These are phyloP conservation scores for Zootermopsis nevadensis DNA, from an alignment of 2,888 invertebrate genomes.

Conservation along the genomic window DNA sequence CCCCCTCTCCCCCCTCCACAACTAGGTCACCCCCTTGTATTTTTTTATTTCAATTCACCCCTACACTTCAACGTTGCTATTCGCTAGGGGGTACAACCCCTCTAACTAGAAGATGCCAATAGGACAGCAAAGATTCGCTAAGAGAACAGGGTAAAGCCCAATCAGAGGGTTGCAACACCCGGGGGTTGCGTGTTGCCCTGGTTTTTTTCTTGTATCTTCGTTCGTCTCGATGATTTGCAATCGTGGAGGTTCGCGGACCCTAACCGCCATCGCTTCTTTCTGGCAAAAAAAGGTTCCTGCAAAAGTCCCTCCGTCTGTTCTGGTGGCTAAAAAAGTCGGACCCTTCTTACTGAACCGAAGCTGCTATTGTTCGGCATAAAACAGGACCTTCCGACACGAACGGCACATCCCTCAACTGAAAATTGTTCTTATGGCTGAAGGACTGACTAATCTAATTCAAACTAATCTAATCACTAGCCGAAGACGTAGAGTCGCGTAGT, in stretches of 20 bases:
- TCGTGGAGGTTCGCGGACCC: neutral
- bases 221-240: conserved; percentile 22
- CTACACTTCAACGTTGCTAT: conserved; percentile 29
- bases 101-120: conserved; percentile 41
- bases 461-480: too few species aligned
- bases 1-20: conserved; percentile 25
- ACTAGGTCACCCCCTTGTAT: conserved; percentile 38
- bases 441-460: too few species aligned
- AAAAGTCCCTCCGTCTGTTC: neutral
- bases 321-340: neutral
- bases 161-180: neutral
- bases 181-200: neutral
- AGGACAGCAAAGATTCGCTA: conserved; percentile 48
- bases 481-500: too few species aligned
- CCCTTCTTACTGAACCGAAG: neutral
- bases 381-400: too few species aligned
- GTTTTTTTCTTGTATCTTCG: too few species aligned
- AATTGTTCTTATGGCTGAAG: too few species aligned
- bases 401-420: too few species aligned
- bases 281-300: neutral
- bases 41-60: conserved; percentile 37
- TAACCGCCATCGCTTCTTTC: conserved; percentile 2
- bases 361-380: too few species aligned
- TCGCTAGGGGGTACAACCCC: conserved; percentile 41
- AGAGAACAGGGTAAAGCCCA: conserved; percentile 19